Conservation (phyloP, 2,888 invertebrate species). For the Endotricha flammealis region DNA sequence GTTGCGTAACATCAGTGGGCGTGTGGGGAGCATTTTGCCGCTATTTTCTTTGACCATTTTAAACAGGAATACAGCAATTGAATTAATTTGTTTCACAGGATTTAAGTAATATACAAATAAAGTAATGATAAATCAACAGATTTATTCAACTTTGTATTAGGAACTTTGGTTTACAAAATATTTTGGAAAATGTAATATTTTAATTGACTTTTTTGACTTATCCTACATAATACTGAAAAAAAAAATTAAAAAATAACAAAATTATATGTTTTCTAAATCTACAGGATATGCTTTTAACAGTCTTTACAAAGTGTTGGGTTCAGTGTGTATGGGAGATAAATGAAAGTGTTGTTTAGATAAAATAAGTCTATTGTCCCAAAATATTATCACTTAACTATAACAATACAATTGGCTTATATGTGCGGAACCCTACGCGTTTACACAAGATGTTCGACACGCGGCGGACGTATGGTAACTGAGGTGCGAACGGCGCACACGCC, state of each 20-base stretch:
- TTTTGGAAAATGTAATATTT: slow-evolving; percentile 1
- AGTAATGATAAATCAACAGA: slow-evolving; percentile 5
- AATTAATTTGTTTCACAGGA: slow-evolving; percentile 7
- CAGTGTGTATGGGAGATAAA: no score
- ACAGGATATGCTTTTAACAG: slow-evolving; percentile 1
- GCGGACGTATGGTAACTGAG: no score
- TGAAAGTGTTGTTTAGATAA: no score
- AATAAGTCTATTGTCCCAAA: no score
- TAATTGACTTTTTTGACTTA: slow-evolving; percentile 6
- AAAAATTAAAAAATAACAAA: slow-evolving; percentile 3
- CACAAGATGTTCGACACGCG: no score
- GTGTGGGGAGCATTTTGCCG: slow-evolving; percentile 17
- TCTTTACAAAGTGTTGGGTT: background rate
- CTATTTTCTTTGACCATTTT: slow-evolving; percentile 8
- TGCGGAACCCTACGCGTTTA: no score
- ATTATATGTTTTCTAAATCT: slow-evolving; percentile 5
- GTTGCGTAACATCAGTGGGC: slow-evolving; percentile 15
- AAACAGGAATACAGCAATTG: background rate
- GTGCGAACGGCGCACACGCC: no score
- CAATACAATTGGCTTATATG: no score
- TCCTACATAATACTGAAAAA: background rate
- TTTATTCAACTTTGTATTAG: slow-evolving; percentile 1
- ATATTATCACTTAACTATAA: no score
- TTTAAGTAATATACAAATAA: slow-evolving; percentile 4
- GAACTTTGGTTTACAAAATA: slow-evolving; percentile 7